These are phyloP conservation scores for Xiphorhynchus erythropygius DNA, from an alignment of 2,797 vertebrate species.

Conservation along the genomic window DNA sequence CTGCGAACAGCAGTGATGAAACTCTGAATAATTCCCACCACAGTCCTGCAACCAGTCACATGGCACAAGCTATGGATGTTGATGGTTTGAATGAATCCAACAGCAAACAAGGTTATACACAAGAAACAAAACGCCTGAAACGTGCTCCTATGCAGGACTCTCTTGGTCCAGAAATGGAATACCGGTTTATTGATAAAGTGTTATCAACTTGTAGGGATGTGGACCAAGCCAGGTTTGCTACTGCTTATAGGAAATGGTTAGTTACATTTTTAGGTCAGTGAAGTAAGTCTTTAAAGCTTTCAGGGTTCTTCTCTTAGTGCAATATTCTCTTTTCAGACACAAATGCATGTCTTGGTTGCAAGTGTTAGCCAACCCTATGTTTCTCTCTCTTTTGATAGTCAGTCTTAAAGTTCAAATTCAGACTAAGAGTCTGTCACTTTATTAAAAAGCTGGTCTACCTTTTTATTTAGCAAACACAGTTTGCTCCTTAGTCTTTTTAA, in stretches of 20 bases:
- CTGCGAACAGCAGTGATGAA: constrained; percentile 66
- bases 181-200: constrained; percentile 82
- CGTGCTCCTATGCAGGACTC: constrained; percentile 79
- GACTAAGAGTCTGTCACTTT: constrained; percentile 40
- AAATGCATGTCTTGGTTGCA: constrained; percentile 73
- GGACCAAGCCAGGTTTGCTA: constrained; percentile 89
- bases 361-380: constrained; percentile 39
- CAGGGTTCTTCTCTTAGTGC: constrained; percentile 72
- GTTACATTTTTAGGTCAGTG: constrained; percentile 85
- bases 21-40: constrained; percentile 60
- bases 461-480: constrained; percentile 37
- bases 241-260: constrained; percentile 92
- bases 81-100: constrained; percentile 80
- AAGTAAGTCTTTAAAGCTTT: constrained; percentile 38
- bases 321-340: constrained; percentile 75
- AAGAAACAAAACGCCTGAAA: constrained; percentile 91
- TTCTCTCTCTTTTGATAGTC: constrained; percentile 48
- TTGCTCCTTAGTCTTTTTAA: constrained; percentile 35
- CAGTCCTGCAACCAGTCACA: constrained; percentile 7
- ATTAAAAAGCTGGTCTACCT: constrained; percentile 44
- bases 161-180: constrained; percentile 81
- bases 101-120: constrained; percentile 82
- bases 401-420: constrained; percentile 51
- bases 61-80: constrained; percentile 85
- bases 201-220: constrained; percentile 81